Percentiles rank a stretch among this genome's conserved stretches.
Evolutionary conservation across 2,888 invertebrate genomes (phyloP).

Genomic region (Conomelus anceps): DNA sequence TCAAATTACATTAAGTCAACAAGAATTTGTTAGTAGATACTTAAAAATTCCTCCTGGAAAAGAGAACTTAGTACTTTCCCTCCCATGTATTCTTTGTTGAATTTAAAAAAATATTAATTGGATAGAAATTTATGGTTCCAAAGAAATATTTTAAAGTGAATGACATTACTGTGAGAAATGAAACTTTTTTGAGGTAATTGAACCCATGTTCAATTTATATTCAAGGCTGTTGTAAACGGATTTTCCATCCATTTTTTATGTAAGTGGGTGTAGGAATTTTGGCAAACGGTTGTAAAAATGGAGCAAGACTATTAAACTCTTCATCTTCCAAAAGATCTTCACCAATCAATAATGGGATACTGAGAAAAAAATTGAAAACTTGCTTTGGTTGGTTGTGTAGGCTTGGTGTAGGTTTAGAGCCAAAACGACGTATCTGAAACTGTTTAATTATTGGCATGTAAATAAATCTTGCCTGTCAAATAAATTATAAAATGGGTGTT

Average conservation of each 20-base stretch:
- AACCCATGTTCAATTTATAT: neutral
- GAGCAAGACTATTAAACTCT: neutral
- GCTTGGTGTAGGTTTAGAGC: neutral
- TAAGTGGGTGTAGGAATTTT: neutral
- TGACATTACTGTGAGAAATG: too few relatives aligned
- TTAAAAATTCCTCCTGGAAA: too few relatives aligned
- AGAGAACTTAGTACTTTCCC: too few relatives aligned
- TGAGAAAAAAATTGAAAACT: too few relatives aligned
- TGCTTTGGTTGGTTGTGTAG: neutral
- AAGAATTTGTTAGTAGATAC: too few relatives aligned
- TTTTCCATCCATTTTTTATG: neutral
- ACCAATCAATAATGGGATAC: neutral
- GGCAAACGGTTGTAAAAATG: neutral
- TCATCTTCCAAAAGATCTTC: neutral
- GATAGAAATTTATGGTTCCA: too few relatives aligned
- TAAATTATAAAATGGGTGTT: neutral
- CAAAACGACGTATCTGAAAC: neutral
- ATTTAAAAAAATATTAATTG: too few relatives aligned
- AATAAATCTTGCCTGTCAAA: neutral
- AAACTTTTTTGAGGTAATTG: neutral
- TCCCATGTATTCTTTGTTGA: too few relatives aligned
- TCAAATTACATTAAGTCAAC: too few relatives aligned
- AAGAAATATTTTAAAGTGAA: too few relatives aligned
- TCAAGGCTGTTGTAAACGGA: neutral
- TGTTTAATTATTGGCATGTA: neutral